phyloP scores from a whole-genome alignment of 2,113 vertebrate genomes.

The Catharus minimus region DNA sequence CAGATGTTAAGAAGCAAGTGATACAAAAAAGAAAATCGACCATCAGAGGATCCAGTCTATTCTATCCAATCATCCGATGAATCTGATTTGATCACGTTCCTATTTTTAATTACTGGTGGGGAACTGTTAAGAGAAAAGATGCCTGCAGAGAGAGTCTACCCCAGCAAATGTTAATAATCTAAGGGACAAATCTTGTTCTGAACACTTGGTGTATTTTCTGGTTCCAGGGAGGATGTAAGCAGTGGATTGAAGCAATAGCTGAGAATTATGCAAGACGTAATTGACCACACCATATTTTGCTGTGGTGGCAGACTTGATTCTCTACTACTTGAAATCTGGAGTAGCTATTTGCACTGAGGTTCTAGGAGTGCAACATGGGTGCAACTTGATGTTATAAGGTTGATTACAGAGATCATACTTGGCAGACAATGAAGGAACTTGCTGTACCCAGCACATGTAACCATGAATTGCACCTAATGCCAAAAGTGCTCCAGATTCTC shows the following conservation, averaged over 20 bases:
- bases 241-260: background rate
- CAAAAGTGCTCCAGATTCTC: background rate
- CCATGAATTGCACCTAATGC: background rate
- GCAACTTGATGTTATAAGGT: background rate
- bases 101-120: background rate
- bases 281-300: background rate
- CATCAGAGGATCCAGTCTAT: background rate
- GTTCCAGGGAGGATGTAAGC: background rate
- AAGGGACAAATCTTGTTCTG: background rate
- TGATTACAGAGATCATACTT: background rate
- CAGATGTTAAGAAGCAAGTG: background rate
- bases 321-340: background rate
- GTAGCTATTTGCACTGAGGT: background rate
- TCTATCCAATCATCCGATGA: background rate
- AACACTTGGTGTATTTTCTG: background rate
- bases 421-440: background rate
- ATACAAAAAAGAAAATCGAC: background rate
- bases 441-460: background rate
- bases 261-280: background rate
- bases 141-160: background rate
- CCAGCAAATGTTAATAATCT: background rate
- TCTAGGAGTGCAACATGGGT: background rate
- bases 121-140: background rate
- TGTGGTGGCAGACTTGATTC: background rate
- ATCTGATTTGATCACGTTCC: rapidly evolving